Conservation (phyloP, 2,888 invertebrate species). For the Cephonodes hylas region DNA sequence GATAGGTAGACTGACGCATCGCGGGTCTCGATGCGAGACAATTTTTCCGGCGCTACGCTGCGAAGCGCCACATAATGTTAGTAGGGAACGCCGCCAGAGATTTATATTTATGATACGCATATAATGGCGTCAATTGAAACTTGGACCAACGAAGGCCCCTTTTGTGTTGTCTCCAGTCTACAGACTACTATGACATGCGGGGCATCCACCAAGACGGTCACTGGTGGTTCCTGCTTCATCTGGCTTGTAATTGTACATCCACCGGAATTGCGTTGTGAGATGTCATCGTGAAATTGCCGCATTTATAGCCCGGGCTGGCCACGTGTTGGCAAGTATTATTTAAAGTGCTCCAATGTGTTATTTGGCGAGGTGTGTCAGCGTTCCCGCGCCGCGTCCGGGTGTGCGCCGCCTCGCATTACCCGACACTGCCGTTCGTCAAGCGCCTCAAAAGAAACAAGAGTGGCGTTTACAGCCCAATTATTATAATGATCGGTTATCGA, state of each 20-base stretch:
- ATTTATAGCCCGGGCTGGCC: no score
- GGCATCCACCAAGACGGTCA: no score
- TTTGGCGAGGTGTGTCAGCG: constrained; percentile 17
- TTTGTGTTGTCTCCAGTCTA: constrained; percentile 32
- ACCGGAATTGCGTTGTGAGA: neutral
- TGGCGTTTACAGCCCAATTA: constrained; percentile 75
- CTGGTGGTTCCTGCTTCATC: neutral
- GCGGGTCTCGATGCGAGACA: constrained; percentile 31
- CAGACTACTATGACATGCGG: neutral
- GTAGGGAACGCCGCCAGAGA: constrained; percentile 45
- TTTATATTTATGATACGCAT: constrained; percentile 57
- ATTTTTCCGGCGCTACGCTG: constrained; percentile 38
- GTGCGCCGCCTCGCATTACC: constrained; percentile 42
- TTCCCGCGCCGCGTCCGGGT: constrained; percentile 22
- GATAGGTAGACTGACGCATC: constrained; percentile 22
- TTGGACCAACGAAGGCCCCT: constrained; percentile 38
- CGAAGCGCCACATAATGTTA: constrained; percentile 48
- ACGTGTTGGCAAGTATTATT: neutral
- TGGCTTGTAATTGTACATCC: no score
- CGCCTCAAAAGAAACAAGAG: constrained; percentile 61
- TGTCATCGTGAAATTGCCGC: neutral
- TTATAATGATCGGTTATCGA: constrained; percentile 80
- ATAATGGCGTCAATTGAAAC: constrained; percentile 55
- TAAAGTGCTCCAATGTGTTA: neutral
- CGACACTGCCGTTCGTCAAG: constrained; percentile 71